Conservation (phyloP, 2,797 vertebrate species). For the Chelon auratus region DNA sequence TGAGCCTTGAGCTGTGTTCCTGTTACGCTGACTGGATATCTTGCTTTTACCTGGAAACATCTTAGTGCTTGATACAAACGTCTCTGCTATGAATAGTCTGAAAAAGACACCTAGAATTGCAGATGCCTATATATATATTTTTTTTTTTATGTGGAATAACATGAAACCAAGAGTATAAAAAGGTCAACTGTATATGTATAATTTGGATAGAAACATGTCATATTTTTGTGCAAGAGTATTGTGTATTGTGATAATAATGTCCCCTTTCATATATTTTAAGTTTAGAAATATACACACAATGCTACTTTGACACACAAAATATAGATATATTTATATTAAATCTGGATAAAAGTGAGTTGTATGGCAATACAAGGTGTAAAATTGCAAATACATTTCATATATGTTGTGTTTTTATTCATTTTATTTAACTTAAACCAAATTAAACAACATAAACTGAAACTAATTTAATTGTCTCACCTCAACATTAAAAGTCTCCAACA, state of each 20-base stretch:
- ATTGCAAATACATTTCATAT: background rate
- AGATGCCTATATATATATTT: too few species aligned
- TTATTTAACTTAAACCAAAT: background rate
- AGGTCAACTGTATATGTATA: too few species aligned
- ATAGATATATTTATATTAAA: background rate
- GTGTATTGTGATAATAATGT: background rate
- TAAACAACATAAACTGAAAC: background rate
- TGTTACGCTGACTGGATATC: conserved; percentile 27
- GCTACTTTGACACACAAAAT: background rate
- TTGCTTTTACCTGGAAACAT: conserved; percentile 33
- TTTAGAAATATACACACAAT: too few species aligned
- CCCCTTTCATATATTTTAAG: too few species aligned
- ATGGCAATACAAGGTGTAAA: background rate
- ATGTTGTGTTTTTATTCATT: background rate
- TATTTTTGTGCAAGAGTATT: background rate
- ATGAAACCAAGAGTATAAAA: background rate
- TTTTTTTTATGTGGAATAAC: too few species aligned
- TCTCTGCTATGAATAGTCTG: conserved; percentile 1
- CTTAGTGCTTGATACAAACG: conserved; percentile 6
- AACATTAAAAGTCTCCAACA: background rate
- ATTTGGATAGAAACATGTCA: background rate
- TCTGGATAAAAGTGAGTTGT: too few species aligned
- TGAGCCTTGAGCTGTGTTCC: conserved; percentile 51
- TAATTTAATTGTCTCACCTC: background rate
- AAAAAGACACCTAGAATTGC: background rate